Evolutionary conservation across 2,888 invertebrate genomes (phyloP).

Genomic region (Netelia virgata): DNA sequence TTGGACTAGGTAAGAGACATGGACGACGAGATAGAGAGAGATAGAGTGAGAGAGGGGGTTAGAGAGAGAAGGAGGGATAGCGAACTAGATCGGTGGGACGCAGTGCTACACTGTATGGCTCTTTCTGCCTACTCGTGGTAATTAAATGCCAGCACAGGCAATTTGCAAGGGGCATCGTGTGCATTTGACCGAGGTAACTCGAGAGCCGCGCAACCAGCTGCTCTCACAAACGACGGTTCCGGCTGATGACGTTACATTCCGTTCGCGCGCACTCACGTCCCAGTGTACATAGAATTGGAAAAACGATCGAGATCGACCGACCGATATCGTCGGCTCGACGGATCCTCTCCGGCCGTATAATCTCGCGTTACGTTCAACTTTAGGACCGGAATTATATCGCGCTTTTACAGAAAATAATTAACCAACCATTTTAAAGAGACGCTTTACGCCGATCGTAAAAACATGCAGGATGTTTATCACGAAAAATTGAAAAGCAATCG

Average conservation of each 20-base stretch:
- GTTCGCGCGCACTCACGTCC: not conserved
- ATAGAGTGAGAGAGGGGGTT: not conserved
- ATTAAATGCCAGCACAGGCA: constrained; percentile 83
- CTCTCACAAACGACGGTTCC: constrained; percentile 24
- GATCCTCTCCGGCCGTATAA: not conserved
- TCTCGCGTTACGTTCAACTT: too few relatives aligned
- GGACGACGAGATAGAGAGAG: not conserved
- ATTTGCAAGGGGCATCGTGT: constrained; percentile 79
- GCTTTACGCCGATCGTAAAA: too few relatives aligned
- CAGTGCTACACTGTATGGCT: not conserved
- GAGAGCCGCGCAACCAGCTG: constrained; percentile 45
- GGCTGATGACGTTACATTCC: not conserved
- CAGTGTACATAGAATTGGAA: not conserved
- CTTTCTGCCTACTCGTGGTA: constrained; percentile 82
- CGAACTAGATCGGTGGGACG: constrained; percentile 40
- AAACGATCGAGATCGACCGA: not conserved
- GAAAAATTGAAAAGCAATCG: too few relatives aligned
- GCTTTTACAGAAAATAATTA: too few relatives aligned
- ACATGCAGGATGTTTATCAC: too few relatives aligned
- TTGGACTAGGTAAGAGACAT: constrained; percentile 30
- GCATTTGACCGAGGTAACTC: constrained; percentile 77
- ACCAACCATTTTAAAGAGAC: too few relatives aligned
- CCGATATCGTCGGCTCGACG: not conserved
- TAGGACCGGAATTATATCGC: too few relatives aligned
- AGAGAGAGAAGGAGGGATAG: not conserved